Percentiles rank a stretch among this genome's conserved stretches.
These are phyloP conservation scores for Luehdorfia chinensis DNA, from an alignment of 1,140 invertebrate genomes.

Conservation along the genomic window DNA sequence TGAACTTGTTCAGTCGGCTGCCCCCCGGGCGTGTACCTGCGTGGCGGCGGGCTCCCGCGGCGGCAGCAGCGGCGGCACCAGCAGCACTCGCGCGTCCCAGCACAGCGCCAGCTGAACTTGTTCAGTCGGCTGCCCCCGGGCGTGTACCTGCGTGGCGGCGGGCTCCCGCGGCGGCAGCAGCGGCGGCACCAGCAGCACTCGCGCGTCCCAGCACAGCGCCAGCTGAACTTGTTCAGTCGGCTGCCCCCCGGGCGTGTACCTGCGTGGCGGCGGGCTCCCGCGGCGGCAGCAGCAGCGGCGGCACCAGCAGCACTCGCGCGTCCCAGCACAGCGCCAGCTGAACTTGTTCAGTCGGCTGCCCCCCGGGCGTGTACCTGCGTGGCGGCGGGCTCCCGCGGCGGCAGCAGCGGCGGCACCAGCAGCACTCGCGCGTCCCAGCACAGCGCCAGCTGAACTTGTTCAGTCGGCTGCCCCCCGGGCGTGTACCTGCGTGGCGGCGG, in stretches of 20 bases:
- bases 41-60: constrained; percentile 22
- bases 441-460: constrained; percentile 98
- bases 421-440: constrained; percentile 96
- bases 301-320: constrained; percentile 92
- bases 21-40: constrained; percentile 86
- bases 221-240: constrained; percentile 97
- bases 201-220: constrained; percentile 96
- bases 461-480: constrained; percentile 91
- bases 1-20: constrained; percentile 96
- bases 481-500: constrained; percentile 85
- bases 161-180: constrained; percentile 92
- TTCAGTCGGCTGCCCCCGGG: constrained; percentile 94
- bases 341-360: constrained; percentile 96
- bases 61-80: constrained; percentile 94
- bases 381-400: constrained; percentile 20
- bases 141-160: constrained; percentile 78
- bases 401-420: constrained; percentile 94
- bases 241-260: constrained; percentile 88
- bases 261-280: constrained; percentile 28
- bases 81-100: constrained; percentile 94
- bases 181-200: constrained; percentile 94
- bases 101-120: constrained; percentile 98
- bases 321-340: constrained; percentile 98
- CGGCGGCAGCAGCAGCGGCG: constrained; percentile 88
- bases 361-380: constrained; percentile 83